These are phyloP conservation scores for Ichneumon xanthorius DNA, from an alignment of 2,888 invertebrate genomes.

Conservation along the genomic window DNA sequence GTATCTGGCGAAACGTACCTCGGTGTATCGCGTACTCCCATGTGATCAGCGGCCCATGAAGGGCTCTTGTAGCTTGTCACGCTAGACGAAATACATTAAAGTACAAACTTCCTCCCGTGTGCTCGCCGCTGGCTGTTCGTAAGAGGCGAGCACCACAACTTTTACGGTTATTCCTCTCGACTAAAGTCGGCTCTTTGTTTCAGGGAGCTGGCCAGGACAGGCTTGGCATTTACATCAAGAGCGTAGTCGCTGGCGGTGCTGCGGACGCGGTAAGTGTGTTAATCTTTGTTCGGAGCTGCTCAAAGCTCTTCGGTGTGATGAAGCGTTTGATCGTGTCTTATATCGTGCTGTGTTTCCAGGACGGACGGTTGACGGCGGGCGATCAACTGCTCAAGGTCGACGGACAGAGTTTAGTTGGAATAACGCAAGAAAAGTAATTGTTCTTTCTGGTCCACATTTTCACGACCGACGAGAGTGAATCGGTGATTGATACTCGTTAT, in stretches of 20 bases:
- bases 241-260: constrained; percentile 97
- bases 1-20: constrained; percentile 48
- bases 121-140: constrained; percentile 59
- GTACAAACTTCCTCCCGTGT: constrained; percentile 70
- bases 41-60: constrained; percentile 69
- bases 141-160: constrained; percentile 56
- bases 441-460: neutral
- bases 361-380: constrained; percentile 97
- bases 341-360: constrained; percentile 85
- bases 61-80: constrained; percentile 67
- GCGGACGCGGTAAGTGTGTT: constrained; percentile 89
- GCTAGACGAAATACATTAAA: constrained; percentile 70
- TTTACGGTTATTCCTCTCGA: constrained; percentile 69
- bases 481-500: neutral
- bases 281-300: neutral
- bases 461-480: neutral
- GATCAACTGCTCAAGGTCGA: constrained; percentile 99
- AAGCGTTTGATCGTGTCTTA: constrained; percentile 9
- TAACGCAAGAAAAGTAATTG: constrained; percentile 89
- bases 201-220: constrained; percentile 92
- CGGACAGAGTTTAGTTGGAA: constrained; percentile 95
- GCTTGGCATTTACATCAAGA: constrained; percentile 99
- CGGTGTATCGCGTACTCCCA: constrained; percentile 60
- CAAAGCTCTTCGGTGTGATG: neutral
- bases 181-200: constrained; percentile 80